phyloP scores from a whole-genome alignment of 2,113 vertebrate species.

The Lophura nycthemera region DNA sequence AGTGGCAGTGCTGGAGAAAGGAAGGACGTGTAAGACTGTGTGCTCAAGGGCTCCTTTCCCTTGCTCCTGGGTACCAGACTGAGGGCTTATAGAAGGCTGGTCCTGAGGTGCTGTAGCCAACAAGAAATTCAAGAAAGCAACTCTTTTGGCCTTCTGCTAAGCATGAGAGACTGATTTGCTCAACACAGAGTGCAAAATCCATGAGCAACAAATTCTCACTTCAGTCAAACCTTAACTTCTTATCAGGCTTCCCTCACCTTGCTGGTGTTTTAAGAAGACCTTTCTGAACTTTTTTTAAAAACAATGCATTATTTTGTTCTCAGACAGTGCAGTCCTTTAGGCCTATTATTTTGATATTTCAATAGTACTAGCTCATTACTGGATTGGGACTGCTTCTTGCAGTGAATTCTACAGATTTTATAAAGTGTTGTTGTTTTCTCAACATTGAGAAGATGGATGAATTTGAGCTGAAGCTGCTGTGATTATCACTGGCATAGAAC shows the following conservation, averaged over 20 bases:
- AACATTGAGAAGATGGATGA: neutral
- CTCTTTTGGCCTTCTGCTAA: conserved; percentile 37
- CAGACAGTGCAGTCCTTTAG: neutral
- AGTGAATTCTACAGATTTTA: neutral
- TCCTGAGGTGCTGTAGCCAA: neutral
- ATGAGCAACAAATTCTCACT: neutral
- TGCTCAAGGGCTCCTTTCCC: conserved; percentile 26
- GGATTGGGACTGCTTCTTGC: neutral
- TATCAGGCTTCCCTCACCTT: neutral
- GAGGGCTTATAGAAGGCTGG: neutral
- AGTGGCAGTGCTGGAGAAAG: neutral
- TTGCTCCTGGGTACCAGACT: neutral
- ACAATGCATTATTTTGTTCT: neutral
- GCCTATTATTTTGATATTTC: neutral
- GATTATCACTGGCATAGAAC: neutral
- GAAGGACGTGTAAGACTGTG: neutral
- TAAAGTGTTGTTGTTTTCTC: neutral
- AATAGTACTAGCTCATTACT: neutral
- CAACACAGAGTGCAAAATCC: neutral
- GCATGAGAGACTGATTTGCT: neutral
- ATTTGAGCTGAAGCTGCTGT: neutral
- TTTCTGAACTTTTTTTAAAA: neutral
- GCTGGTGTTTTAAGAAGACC: neutral
- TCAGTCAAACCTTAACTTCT: neutral
- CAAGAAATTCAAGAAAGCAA: conserved; percentile 10